Percentiles rank a stretch among this genome's conserved stretches.
Conservation (phyloP, 2,113 vertebrate species). For the Plecotus auritus region DNA sequence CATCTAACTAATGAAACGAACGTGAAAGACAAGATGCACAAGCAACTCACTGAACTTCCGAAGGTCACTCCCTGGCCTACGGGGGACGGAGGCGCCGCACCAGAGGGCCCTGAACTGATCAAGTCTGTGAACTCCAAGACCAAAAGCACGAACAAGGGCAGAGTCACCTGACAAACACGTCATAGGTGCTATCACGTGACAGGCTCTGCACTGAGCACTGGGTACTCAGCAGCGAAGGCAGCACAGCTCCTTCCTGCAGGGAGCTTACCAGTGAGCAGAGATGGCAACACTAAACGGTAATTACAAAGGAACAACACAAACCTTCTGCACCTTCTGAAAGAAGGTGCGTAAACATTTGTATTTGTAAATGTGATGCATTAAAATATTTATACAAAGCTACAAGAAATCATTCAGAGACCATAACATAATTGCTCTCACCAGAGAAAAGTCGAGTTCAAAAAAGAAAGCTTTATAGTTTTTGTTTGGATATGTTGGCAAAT, state of each 20-base stretch:
- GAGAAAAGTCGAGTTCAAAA: slow-evolving; percentile 54
- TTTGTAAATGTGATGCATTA: slow-evolving; percentile 13
- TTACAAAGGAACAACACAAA: slow-evolving; percentile 3
- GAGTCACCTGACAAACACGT: neutral
- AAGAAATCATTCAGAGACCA: slow-evolving; percentile 70
- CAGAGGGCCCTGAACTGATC: neutral
- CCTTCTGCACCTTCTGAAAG: slow-evolving; percentile 15
- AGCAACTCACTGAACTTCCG: neutral
- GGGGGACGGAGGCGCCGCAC: neutral
- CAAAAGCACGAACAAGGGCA: neutral
- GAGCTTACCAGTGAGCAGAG: neutral
- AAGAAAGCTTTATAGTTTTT: neutral
- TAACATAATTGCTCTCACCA: slow-evolving; percentile 71
- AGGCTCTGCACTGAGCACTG: neutral
- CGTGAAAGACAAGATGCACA: neutral
- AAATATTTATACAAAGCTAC: slow-evolving; percentile 31
- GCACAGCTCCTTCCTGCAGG: neutral
- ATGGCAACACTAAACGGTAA: neutral
- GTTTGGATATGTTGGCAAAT: neutral
- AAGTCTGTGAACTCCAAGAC: neutral
- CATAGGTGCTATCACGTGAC: neutral
- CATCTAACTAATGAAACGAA: neutral
- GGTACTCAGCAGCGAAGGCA: neutral
- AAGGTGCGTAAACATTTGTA: neutral
- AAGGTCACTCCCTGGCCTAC: neutral